Base-by-base conservation (phyloP, 2,888 invertebrate genomes). In the Dicranocentrus wangi region DNA sequence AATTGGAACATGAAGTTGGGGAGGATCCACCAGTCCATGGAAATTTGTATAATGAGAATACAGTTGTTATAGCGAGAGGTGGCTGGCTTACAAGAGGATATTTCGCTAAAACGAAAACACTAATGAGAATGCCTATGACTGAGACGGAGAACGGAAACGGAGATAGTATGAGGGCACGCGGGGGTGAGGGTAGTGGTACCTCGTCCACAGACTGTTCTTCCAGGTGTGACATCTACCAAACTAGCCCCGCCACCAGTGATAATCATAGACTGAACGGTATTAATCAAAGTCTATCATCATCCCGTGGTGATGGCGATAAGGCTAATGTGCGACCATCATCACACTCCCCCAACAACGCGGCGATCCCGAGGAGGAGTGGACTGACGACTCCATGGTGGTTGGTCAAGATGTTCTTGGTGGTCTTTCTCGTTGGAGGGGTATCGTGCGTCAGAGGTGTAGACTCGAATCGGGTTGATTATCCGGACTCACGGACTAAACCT, bases 51-150 rank as follows among this genome's bases (percentile, higher is more conserved):
- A 27, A 43, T 19, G 25, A 17, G 17, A 63, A 7, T 32, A 13
- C 55, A 70, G 70, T 70, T 70, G 55, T 70, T 70, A 55, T 70
- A 70, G 70, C 70, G 55, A 70, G 70, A 1, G 7, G 15, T 15
- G 21, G n/a, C 1, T 1, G 2, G 19, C n/a, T n/a, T 7, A 25
- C 28, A 25, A 69, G 53, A 53, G 32, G 66, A 32, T 32, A 32
- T 32, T 32, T 3, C n/a, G n/a, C n/a, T 3, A 32, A 32, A 32
- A 32, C 21, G n/a, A 21, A 23, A 17, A 65, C 43, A 27, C 7
- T 21, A 51, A 32, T 55, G 70, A 23, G 25, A 25, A 68, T 51
- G 47, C 42, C 51, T 13, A 21, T 55, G 53, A 55, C 68, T 70
- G 70, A 70, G 19, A 55, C 53, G 21, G 32, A 39, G 25, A 27